phyloP scores from a whole-genome alignment of 2,113 vertebrate species.

The Holacanthus passer region DNA sequence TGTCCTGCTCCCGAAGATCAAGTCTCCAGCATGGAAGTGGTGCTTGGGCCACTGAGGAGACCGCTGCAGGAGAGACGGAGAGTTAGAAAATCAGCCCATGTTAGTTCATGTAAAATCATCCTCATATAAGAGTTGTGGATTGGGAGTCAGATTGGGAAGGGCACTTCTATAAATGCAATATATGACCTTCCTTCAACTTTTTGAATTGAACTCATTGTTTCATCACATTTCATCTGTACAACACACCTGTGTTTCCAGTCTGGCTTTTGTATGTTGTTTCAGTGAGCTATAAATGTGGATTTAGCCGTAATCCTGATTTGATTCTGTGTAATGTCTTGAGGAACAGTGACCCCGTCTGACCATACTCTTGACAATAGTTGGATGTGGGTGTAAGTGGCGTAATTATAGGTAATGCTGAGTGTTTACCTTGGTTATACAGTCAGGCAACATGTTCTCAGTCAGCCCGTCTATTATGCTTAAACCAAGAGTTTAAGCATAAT shows the following conservation, averaged over 20 bases:
- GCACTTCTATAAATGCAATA: not conserved
- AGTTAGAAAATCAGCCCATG: not conserved
- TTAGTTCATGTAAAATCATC: not conserved
- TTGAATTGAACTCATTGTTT: not conserved
- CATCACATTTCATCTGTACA: constrained; percentile 5
- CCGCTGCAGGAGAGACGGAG: constrained; percentile 33
- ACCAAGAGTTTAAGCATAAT: not conserved
- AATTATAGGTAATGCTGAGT: not conserved
- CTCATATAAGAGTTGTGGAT: not conserved
- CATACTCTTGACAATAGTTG: not conserved
- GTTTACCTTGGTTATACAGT: not conserved
- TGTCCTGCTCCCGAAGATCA: constrained; percentile 60
- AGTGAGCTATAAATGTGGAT: constrained; percentile 1
- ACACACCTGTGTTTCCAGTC: not conserved
- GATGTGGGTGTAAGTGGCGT: constrained; percentile 3
- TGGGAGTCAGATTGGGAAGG: not conserved
- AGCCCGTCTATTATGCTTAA: not conserved
- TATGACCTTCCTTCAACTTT: not conserved
- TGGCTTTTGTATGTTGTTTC: not conserved
- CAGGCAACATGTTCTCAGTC: not conserved
- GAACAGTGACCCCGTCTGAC: not conserved
- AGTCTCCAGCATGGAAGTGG: constrained; percentile 44
- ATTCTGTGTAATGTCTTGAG: constrained; percentile 22
- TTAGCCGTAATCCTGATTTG: constrained; percentile 30
- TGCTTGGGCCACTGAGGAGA: constrained; percentile 22